Evolutionary conservation across 1,140 invertebrate species (phyloP).

Genomic region (Rhopalosiphum maidis): DNA sequence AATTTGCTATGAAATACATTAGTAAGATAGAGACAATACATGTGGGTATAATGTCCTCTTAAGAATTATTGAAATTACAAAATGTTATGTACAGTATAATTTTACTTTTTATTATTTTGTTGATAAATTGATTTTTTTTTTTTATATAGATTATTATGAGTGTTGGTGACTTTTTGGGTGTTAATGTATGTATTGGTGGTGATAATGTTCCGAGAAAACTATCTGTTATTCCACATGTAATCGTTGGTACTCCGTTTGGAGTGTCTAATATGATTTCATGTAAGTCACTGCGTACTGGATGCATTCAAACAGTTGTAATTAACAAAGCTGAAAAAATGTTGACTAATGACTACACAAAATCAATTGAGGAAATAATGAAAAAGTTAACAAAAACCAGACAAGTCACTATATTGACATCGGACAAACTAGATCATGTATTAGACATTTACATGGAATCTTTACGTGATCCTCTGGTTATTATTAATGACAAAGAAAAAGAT

Average conservation of each 20-base stretch:
- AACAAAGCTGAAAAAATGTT: slow-evolving; percentile 99
- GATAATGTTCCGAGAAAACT: slow-evolving; percentile 94
- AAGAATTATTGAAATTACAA: neutral
- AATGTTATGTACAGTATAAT: neutral
- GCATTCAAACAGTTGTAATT: slow-evolving; percentile 96
- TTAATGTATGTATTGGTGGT: slow-evolving; percentile 98
- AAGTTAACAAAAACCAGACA: slow-evolving; percentile 89
- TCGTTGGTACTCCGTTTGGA: slow-evolving; percentile 97
- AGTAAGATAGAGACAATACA: too few relatives aligned
- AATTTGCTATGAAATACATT: too few relatives aligned
- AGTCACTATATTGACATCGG: slow-evolving; percentile 96
- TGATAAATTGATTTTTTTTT: neutral
- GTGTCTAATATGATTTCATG: slow-evolving; percentile 98
- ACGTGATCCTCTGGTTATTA: slow-evolving; percentile 92
- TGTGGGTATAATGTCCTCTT: too few relatives aligned
- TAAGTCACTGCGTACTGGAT: slow-evolving; percentile 77
- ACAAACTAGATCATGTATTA: slow-evolving; percentile 94
- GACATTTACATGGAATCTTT: slow-evolving; percentile 97
- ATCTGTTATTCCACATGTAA: slow-evolving; percentile 92
- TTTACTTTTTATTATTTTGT: neutral
- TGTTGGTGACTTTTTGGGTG: slow-evolving; percentile 97
- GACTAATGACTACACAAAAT: slow-evolving; percentile 98
- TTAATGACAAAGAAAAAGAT: slow-evolving; percentile 98
- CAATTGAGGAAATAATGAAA: slow-evolving; percentile 98
- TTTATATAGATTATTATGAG: slow-evolving; percentile 92